Evolutionary conservation across 1,140 invertebrate species (phyloP).

Genomic region (Thrips palmi): DNA sequence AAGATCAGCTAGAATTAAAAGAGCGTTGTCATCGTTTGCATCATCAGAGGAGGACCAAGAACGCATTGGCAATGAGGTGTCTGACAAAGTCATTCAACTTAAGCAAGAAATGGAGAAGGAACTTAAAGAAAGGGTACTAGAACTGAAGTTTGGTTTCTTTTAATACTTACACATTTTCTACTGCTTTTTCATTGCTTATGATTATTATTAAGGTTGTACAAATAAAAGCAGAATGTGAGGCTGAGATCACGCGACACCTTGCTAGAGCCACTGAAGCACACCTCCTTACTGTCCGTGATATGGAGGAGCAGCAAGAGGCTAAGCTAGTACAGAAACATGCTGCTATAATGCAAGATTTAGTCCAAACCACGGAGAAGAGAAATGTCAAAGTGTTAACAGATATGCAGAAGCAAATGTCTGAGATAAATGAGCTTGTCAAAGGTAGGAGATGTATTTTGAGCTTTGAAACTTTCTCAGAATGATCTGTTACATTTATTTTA

Average conservation of each 20-base stretch:
- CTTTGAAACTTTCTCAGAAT: too few species aligned
- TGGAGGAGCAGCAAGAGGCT: conserved; percentile 52
- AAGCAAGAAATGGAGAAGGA: too few species aligned
- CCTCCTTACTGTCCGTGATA: conserved; percentile 47
- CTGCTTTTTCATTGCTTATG: conserved; percentile 5
- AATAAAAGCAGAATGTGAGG: conserved; percentile 44
- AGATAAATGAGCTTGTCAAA: too few species aligned
- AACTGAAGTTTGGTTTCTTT: too few species aligned
- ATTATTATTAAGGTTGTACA: conserved; percentile 31
- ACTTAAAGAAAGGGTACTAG: too few species aligned
- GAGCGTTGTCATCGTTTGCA: conserved; percentile 8
- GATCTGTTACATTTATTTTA: conserved; percentile 13
- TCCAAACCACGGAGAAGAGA: conserved; percentile 68
- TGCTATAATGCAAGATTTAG: conserved; percentile 69
- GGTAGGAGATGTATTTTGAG: too few species aligned
- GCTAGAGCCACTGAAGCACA: conserved; percentile 65
- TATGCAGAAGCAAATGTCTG: too few species aligned
- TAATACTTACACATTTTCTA: too few species aligned
- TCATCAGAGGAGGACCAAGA: too few species aligned
- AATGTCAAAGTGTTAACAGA: conserved; percentile 11
- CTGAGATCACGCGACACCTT: conserved; percentile 54
- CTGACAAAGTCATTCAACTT: too few species aligned
- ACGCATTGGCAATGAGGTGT: too few species aligned
- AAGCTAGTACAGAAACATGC: conserved; percentile 40
- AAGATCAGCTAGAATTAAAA: conserved; percentile 32